phyloP scores from a whole-genome alignment of 2,797 vertebrate genomes.

The Enteromius argenteus region DNA sequence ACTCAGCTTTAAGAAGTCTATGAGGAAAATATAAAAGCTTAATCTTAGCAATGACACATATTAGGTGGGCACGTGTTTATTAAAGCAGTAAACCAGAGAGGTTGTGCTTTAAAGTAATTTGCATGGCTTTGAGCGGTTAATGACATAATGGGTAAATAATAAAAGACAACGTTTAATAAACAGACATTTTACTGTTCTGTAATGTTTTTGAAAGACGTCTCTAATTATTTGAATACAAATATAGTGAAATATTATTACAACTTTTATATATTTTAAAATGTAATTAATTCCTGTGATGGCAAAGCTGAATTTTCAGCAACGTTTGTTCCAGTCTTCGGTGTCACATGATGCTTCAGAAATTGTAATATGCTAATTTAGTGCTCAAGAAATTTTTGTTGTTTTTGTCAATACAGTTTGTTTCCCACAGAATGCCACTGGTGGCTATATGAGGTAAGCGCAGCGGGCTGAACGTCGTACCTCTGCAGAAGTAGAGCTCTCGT shows the following conservation, averaged over 20 bases:
- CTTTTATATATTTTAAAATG: not conserved
- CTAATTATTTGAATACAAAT: not conserved
- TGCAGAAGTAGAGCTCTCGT: constrained; percentile 82
- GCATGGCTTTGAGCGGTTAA: not conserved
- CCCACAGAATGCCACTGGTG: not conserved
- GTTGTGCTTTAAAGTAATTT: not conserved
- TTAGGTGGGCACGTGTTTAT: not conserved
- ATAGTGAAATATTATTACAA: not conserved
- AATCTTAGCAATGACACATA: not conserved
- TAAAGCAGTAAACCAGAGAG: not conserved
- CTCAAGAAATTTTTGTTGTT: not conserved
- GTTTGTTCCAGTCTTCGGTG: not conserved
- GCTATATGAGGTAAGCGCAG: not conserved
- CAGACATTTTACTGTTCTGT: not conserved
- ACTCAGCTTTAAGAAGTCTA: not conserved
- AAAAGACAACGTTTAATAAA: not conserved
- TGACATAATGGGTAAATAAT: not conserved
- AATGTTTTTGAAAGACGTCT: not conserved
- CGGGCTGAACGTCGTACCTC: constrained; percentile 79
- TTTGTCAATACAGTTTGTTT: not conserved
- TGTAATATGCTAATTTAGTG: not conserved
- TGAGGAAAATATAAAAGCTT: not conserved
- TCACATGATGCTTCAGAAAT: not conserved
- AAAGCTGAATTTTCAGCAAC: not conserved
- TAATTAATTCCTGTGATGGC: not conserved